These are phyloP conservation scores for Erythrolamprus reginae DNA, from an alignment of 2,113 vertebrate species.

Conservation along the genomic window DNA sequence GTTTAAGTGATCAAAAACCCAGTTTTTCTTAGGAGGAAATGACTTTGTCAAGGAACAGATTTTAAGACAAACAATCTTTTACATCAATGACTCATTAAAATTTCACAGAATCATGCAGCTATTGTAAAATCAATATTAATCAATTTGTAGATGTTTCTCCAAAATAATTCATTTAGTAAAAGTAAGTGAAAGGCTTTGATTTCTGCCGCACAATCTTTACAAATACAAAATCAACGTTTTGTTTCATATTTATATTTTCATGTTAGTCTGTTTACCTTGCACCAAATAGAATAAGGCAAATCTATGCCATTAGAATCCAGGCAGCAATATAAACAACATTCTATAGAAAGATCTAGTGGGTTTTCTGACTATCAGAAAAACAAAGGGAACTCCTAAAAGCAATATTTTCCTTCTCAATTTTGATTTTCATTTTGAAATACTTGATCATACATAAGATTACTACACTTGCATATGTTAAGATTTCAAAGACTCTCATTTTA, in stretches of 20 bases:
- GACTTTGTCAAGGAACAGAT: background rate
- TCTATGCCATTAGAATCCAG: background rate
- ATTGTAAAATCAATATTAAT: background rate
- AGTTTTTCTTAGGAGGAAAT: background rate
- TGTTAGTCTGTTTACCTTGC: background rate
- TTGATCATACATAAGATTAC: background rate
- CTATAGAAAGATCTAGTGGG: background rate
- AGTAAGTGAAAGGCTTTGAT: background rate
- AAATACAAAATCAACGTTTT: background rate
- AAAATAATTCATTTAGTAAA: no score
- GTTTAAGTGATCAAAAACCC: background rate
- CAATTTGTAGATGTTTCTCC: background rate
- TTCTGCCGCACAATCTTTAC: background rate
- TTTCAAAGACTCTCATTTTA: no score
- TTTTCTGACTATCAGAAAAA: background rate
- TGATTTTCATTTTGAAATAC: background rate
- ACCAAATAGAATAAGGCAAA: background rate
- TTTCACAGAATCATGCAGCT: background rate
- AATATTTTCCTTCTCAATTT: background rate
- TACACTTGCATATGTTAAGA: background rate
- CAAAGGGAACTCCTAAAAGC: background rate
- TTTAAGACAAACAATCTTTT: background rate
- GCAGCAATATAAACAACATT: background rate
- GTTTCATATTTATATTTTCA: background rate
- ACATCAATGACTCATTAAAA: background rate